A percentile compares a stretch with the other conserved stretches of the same genome.
phyloP scores from a whole-genome alignment of 1,140 invertebrate genomes.

The Aphis craccivora region DNA sequence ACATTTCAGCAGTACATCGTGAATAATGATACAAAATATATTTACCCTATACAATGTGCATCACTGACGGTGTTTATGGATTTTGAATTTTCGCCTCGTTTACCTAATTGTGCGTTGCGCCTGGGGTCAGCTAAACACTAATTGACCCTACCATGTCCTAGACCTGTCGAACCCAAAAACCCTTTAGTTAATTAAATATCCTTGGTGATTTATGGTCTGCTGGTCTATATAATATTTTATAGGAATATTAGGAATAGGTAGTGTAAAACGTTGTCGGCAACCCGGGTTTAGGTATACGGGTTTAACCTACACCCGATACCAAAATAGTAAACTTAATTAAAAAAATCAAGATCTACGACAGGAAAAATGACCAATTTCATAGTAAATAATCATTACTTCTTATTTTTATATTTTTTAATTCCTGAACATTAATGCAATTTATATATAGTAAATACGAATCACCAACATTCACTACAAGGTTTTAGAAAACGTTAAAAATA shows the following conservation, averaged over 20 bases:
- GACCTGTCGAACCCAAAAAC: slow-evolving; percentile 50
- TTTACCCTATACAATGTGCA: background rate
- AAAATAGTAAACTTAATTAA: background rate
- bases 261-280: background rate
- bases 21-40: slow-evolving; percentile 2
- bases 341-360: background rate
- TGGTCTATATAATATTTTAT: background rate
- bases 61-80: background rate
- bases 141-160: slow-evolving; percentile 37
- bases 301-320: background rate
- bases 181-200: slow-evolving; percentile 56
- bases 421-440: background rate
- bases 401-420: background rate
- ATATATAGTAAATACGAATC: background rate
- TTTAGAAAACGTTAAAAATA: slow-evolving; percentile 9
- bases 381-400: background rate
- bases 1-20: background rate
- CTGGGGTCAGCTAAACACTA: slow-evolving; percentile 29
- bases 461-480: background rate
- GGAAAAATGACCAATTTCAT: background rate
- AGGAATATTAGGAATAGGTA: too few relatives aligned
- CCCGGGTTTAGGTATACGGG: background rate
- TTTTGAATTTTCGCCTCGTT: slow-evolving; percentile 48
- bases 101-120: slow-evolving; percentile 16
- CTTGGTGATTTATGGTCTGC: slow-evolving; percentile 45